These are phyloP conservation scores for Sebastes nivosus DNA, from an alignment of 2,797 vertebrate genomes.

Conservation along the genomic window DNA sequence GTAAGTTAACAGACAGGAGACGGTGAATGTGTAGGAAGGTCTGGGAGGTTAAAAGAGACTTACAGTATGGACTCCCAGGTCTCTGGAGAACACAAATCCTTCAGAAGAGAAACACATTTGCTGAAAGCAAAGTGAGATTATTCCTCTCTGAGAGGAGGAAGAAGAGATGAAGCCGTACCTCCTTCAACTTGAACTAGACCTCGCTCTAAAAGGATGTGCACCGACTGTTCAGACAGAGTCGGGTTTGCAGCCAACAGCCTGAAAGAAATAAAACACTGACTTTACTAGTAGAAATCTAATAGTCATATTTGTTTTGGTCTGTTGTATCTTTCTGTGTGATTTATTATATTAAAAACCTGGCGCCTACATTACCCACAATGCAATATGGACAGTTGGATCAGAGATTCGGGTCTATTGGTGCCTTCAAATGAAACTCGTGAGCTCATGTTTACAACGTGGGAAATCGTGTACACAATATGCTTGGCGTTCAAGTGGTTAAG, in stretches of 20 bases:
- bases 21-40: neutral
- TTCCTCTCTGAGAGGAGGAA: conserved; percentile 3
- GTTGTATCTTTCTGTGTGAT: neutral
- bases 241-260: conserved; percentile 83
- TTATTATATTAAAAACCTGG: neutral
- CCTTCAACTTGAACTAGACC: conserved; percentile 79
- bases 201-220: conserved; percentile 82
- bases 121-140: conserved; percentile 25
- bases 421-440: too few species aligned
- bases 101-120: conserved; percentile 34
- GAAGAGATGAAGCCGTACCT: conserved; percentile 75
- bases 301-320: neutral
- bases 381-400: too few species aligned
- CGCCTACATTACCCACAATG: too few species aligned
- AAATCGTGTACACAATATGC: too few species aligned
- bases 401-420: too few species aligned
- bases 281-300: neutral
- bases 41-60: conserved; percentile 51
- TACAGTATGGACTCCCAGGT: conserved; percentile 81
- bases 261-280: conserved; percentile 17
- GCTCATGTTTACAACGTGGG: too few species aligned
- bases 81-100: conserved; percentile 89
- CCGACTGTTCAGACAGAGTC: conserved; percentile 78
- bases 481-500: too few species aligned
- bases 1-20: neutral